Percentiles rank a stretch among this genome's conserved stretches.
These are phyloP conservation scores for Sebastes itinus DNA, from an alignment of 2,797 vertebrate species.

Conservation along the genomic window DNA sequence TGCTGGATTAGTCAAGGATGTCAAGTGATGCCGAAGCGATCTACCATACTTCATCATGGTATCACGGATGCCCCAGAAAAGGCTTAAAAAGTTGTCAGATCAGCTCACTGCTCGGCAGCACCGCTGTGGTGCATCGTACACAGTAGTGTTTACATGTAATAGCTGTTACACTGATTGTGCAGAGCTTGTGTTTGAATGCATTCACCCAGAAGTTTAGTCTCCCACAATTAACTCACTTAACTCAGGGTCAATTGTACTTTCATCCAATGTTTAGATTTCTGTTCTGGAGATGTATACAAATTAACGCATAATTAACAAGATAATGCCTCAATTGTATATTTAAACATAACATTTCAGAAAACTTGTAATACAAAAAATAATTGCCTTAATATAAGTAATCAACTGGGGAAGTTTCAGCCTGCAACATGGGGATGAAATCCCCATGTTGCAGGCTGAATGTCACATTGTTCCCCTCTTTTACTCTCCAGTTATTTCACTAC, in stretches of 20 bases:
- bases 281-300: not conserved
- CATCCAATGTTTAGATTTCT: too few species aligned
- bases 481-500: too few species aligned
- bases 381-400: not conserved
- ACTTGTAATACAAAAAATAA: rapidly evolving
- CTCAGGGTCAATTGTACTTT: too few species aligned
- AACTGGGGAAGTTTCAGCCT: too few species aligned
- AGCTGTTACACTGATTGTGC: not conserved
- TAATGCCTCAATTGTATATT: not conserved
- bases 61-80: not conserved
- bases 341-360: not conserved
- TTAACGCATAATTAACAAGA: not conserved
- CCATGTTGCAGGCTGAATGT: too few species aligned
- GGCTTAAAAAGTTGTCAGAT: not conserved
- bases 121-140: not conserved
- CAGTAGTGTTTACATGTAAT: not conserved
- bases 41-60: not conserved
- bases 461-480: too few species aligned
- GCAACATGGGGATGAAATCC: too few species aligned
- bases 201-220: not conserved
- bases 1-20: not conserved
- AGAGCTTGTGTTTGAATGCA: not conserved
- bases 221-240: not conserved
- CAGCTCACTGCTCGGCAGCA: not conserved
- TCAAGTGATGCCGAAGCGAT: not conserved